Evolutionary conservation across 2,888 invertebrate species (phyloP), one percentile per base, ranked within the genome.

Genomic region (Eupithecia vulgata): DNA sequence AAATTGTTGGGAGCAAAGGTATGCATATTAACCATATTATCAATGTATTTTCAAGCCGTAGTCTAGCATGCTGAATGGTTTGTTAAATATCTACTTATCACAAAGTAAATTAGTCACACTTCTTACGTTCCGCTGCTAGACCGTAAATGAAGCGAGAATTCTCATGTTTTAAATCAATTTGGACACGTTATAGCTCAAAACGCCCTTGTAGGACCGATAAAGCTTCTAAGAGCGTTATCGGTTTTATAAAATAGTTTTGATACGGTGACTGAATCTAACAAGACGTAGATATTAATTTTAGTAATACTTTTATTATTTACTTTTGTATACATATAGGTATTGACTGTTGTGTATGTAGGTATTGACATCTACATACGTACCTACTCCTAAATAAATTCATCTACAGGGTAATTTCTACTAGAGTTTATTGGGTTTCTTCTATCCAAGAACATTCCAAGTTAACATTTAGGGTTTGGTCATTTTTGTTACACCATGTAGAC

Each of bases 221-320:
- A 5, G 40, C 65, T 25, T 0, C 40, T 42, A 25, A 12, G 40
- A 12, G 30, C 30, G 30, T 30, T n/a, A 30, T 30, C 30, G 30
- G 30, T 30, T 30, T 30, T 30, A 5, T 35, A 40, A 68, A 71
- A 48, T 66, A 86, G 87, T 91, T 93, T 90, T 89, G 89, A 91
- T 90, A 93, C 89, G 91, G 89, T 89, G 83, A 84, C 84, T 87
- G 87, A 87, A 82, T 90, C 77, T 92, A 92, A 92, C 91, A 85
- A 92, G 90, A 90, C 86, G 88, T 88, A 87, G 64, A 88, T 82
- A 83, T 77, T 88, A 88, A 90, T 88, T 64, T 37, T 12, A 8
- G 8, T 17, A n/a, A n/a, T n/a, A 45, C n/a, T 17, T 6, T 17
- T 5, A 45, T 1, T 48, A 42, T 42, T 40, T 42, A 17, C 42